phyloP scores from a whole-genome alignment of 2,797 vertebrate species.

The Iguana delicatissima region DNA sequence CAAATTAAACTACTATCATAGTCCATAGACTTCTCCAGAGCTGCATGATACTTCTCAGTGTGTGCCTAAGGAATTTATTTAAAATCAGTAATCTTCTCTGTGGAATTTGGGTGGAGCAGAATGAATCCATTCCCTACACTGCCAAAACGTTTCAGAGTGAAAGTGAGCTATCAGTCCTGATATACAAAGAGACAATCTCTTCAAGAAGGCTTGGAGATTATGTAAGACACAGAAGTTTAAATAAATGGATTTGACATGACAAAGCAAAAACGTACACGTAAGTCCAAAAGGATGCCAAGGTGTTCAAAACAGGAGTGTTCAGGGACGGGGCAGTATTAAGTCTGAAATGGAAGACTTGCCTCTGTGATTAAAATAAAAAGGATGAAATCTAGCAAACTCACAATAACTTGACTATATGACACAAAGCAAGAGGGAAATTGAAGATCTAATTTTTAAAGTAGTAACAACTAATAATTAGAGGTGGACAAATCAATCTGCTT shows the following conservation, averaged over 20 bases:
- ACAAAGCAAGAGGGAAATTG: background rate
- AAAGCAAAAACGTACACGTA: background rate
- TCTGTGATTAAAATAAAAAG: background rate
- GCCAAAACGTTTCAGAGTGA: background rate
- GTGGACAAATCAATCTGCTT: background rate
- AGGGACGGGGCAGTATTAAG: background rate
- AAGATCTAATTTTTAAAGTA: background rate
- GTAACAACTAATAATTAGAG: background rate
- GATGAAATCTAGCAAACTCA: background rate
- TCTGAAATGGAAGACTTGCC: background rate
- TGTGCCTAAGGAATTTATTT: background rate
- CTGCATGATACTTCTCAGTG: background rate
- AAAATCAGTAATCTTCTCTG: background rate
- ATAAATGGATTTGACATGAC: slow-evolving; percentile 6
- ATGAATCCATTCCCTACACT: background rate
- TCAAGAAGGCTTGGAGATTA: background rate
- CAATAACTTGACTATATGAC: background rate
- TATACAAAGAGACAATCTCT: background rate
- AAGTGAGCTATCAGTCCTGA: background rate
- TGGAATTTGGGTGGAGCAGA: background rate
- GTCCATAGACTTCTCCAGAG: background rate
- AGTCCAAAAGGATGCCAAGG: slow-evolving; percentile 1
- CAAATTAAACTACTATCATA: background rate
- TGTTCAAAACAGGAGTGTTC: background rate
- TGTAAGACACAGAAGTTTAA: background rate